Evolutionary conservation across 2,888 invertebrate species (phyloP).

Genomic region (Chrysolina haemoptera): DNA sequence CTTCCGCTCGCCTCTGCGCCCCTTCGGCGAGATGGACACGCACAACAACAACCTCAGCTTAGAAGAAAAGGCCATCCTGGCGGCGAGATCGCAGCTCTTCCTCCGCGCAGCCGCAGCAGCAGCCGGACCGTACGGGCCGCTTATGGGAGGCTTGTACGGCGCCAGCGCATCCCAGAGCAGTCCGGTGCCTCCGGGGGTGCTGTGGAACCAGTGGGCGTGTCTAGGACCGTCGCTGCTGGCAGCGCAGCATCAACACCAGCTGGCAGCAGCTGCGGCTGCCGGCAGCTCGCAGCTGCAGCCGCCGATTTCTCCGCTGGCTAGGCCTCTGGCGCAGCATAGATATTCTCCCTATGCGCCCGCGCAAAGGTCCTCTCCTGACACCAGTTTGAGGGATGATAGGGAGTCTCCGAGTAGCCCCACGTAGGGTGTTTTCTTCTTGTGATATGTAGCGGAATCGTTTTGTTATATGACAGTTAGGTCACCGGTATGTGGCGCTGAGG

Average conservation of each 20-base stretch:
- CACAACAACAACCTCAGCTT: conserved; percentile 81
- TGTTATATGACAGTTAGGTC: conserved; percentile 11
- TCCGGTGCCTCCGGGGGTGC: conserved; percentile 70
- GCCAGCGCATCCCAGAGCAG: conserved; percentile 67
- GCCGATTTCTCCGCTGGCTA: conserved; percentile 71
- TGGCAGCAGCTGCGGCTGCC: conserved; percentile 70
- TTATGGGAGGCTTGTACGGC: conserved; percentile 72
- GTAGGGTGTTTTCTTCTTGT: conserved; percentile 53
- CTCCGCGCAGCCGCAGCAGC: conserved; percentile 80
- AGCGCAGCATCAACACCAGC: conserved; percentile 77
- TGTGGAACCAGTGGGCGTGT: conserved; percentile 84
- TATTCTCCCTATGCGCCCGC: conserved; percentile 75
- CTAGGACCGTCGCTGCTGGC: conserved; percentile 76
- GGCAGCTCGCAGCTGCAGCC: conserved; percentile 72
- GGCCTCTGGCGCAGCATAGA: conserved; percentile 72
- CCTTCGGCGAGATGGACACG: conserved; percentile 81
- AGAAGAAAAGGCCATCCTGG: conserved; percentile 84
- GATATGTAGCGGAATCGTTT: conserved; percentile 45
- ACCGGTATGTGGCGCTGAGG: not conserved
- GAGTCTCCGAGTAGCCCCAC: conserved; percentile 68
- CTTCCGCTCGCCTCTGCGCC: conserved; percentile 82
- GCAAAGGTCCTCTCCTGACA: conserved; percentile 74
- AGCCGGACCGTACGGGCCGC: conserved; percentile 73
- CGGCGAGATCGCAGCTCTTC: conserved; percentile 83
- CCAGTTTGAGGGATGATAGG: conserved; percentile 72